These are phyloP conservation scores for Calidris pugnax DNA, from an alignment of 2,113 vertebrate species.

Conservation along the genomic window DNA sequence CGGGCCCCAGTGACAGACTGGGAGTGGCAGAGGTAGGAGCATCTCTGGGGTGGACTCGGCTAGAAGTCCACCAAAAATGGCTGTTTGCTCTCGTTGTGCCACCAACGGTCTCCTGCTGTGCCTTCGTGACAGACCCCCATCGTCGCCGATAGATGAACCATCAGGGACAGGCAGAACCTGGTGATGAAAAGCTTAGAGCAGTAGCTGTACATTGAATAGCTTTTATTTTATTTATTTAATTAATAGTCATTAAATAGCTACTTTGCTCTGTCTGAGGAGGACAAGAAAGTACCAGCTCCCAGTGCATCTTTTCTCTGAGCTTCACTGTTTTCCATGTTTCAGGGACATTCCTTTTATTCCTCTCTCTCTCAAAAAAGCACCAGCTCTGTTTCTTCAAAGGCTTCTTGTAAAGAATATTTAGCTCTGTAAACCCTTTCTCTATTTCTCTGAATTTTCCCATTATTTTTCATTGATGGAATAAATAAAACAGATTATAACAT, in stretches of 20 bases:
- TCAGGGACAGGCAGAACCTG: background rate
- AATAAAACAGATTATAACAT: background rate
- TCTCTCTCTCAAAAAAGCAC: background rate
- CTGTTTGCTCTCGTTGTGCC: rapidly evolving
- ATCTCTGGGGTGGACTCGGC: background rate
- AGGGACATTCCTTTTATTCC: background rate
- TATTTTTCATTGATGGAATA: background rate
- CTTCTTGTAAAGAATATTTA: background rate
- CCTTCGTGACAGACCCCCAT: rapidly evolving
- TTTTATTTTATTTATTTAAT: too few relatives aligned
- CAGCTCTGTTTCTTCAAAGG: background rate
- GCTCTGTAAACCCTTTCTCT: background rate
- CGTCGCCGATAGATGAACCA: rapidly evolving
- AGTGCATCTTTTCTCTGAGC: background rate
- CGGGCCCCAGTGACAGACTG: background rate
- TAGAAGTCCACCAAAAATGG: background rate
- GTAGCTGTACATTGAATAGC: too few relatives aligned
- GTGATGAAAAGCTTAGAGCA: rapidly evolving
- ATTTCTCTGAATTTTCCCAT: background rate
- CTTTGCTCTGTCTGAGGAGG: background rate
- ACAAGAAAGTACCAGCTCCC: background rate
- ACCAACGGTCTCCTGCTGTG: rapidly evolving
- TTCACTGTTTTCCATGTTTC: background rate
- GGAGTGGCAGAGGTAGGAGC: background rate
- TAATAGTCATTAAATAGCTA: background rate